Evolutionary conservation across 2,888 invertebrate genomes (phyloP), one percentile per base, ranked within the genome.

Genomic region (Strigamia crassipes): DNA sequence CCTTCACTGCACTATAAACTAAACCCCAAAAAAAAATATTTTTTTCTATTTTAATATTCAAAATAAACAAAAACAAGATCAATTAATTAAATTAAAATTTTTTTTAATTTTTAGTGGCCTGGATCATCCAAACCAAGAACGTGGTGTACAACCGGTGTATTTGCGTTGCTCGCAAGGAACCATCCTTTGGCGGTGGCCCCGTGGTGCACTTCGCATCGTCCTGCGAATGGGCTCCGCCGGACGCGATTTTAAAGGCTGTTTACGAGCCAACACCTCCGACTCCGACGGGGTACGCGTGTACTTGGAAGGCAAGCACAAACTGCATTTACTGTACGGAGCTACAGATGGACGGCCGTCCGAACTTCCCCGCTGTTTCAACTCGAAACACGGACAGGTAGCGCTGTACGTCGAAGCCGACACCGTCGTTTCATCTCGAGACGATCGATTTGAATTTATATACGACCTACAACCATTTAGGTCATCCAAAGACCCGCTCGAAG

Each of bases 101-200:
- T 31, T 78, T 34, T 1, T 31, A 34, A n/a, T 73, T 81, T 80
- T 78, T 46, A 84, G 84, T 77, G 84, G 84, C 10, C 82, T 83
- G 31, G 80, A 82, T 21, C 82, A 84, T 31, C 82, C 82, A 61
- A 84, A 85, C 41, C 84, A 85, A 41, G 87, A 87, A 83, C 90
- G 92, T 82, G 93, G 92, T 3, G 93, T 94, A 79, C 92, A 92
- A 51, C 93, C 94, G 0, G 92, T 94, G 51, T 93, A 94, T 88
- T 90, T 94, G 80, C 90, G 93, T 38, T 94, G 94, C 86, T 90
- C 92, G 23, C 92, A 92, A 83, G 94, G 94, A 34, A 89, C 89
- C 23, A 91, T 94, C 13, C 90, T 91, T n/a, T 94, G 94, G 94
- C 88, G 91, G 85, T 94, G 94, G 87, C 94, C 94, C 0, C 90